These are phyloP conservation scores for Drosophila auraria DNA, from an alignment of 1,140 invertebrate genomes.

Conservation along the genomic window DNA sequence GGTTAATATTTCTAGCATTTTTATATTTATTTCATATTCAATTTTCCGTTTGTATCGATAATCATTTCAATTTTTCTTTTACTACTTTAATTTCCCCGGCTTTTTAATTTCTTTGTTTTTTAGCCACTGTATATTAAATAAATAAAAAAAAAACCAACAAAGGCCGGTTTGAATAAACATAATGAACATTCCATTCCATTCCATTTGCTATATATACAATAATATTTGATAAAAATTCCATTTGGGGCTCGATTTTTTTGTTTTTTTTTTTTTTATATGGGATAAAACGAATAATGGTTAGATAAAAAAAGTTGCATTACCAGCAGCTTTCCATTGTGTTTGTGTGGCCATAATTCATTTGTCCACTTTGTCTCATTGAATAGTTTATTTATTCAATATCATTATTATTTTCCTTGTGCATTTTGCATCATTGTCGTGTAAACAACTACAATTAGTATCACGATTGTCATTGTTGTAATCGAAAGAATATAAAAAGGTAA, in stretches of 20 bases:
- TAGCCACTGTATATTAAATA: slow-evolving; percentile 50
- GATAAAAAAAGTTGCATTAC: slow-evolving; percentile 35
- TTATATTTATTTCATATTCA: slow-evolving; percentile 78
- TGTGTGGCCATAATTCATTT: slow-evolving; percentile 46
- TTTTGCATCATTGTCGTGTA: slow-evolving; percentile 82
- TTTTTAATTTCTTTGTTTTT: slow-evolving; percentile 35
- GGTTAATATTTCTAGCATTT: slow-evolving; percentile 75
- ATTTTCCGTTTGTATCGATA: slow-evolving; percentile 79
- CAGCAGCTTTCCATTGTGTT: slow-evolving; percentile 59
- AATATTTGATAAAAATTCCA: slow-evolving; percentile 56
- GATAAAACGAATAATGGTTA: slow-evolving; percentile 34
- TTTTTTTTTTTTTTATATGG: slow-evolving; percentile 3
- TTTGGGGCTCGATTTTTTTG: slow-evolving; percentile 21
- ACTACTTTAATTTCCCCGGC: slow-evolving; percentile 65
- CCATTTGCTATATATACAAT: slow-evolving; percentile 56
- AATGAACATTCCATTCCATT: slow-evolving; percentile 59
- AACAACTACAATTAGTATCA: slow-evolving; percentile 84
- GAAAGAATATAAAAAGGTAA: slow-evolving; percentile 32
- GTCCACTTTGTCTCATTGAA: slow-evolving; percentile 49
- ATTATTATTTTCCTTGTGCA: slow-evolving; percentile 79
- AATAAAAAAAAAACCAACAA: slow-evolving; percentile 30
- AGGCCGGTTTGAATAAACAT: slow-evolving; percentile 46
- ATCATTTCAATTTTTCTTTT: slow-evolving; percentile 53
- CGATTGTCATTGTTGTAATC: slow-evolving; percentile 82
- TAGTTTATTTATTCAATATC: slow-evolving; percentile 68